A percentile compares a stretch with the other conserved stretches of the same genome.
Conservation (phyloP, 2,113 vertebrate genomes). For the Apteryx owenii region DNA sequence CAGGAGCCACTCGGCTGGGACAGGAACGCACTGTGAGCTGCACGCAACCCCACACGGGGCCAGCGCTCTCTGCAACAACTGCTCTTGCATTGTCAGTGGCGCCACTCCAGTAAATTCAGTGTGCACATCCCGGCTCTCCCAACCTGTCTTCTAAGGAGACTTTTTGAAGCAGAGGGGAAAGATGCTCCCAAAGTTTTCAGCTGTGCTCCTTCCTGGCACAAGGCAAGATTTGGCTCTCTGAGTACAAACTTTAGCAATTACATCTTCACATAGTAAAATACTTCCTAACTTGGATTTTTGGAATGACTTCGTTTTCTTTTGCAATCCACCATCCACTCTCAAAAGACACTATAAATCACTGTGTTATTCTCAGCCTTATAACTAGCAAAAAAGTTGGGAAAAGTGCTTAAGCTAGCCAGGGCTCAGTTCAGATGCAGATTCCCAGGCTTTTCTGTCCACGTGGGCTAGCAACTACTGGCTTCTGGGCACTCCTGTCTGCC, state of each 20-base stretch:
- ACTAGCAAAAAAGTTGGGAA: not conserved
- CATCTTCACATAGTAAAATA: conserved; percentile 25
- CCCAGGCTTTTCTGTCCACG: not conserved
- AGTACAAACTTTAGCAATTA: conserved; percentile 3
- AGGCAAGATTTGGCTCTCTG: not conserved
- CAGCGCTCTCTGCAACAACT: not conserved
- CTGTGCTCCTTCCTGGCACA: not conserved
- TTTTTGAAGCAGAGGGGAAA: not conserved
- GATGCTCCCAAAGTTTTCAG: not conserved
- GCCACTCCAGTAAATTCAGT: not conserved
- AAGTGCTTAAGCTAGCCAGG: not conserved
- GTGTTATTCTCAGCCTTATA: not conserved
- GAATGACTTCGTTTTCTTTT: not conserved
- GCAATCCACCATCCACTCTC: not conserved
- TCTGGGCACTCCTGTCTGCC: not conserved
- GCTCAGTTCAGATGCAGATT: not conserved
- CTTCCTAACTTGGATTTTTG: conserved; percentile 33
- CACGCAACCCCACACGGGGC: not conserved
- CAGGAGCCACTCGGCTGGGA: not conserved
- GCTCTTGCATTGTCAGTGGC: not conserved
- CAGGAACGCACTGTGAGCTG: not conserved
- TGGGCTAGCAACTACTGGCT: not conserved
- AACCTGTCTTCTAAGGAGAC: not conserved
- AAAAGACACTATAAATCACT: not conserved
- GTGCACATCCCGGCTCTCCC: conserved; percentile 14